Evolutionary conservation across 2,888 invertebrate species (phyloP).

Genomic region (Actias luna): DNA sequence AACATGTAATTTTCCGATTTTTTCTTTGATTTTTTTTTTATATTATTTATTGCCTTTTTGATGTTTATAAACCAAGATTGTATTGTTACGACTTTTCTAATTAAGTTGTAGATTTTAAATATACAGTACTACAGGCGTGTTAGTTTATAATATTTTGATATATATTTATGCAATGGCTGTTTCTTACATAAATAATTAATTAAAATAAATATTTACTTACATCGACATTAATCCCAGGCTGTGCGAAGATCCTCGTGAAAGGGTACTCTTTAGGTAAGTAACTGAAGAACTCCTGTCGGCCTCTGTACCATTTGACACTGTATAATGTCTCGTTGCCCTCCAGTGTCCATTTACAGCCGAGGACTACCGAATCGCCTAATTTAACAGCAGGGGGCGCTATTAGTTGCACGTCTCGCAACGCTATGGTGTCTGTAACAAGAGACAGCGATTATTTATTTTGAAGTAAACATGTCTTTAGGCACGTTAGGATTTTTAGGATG

Average conservation of each 20-base stretch:
- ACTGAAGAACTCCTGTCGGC: conserved; percentile 89
- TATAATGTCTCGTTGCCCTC: conserved; percentile 87
- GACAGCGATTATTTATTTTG: background rate
- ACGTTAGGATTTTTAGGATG: too few relatives aligned
- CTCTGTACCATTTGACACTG: conserved; percentile 92
- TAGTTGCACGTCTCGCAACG: conserved; percentile 85
- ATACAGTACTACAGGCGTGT: too few relatives aligned
- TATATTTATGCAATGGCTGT: too few relatives aligned
- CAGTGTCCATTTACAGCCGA: conserved; percentile 88
- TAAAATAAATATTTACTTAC: conserved; percentile 79
- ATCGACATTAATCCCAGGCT: conserved; percentile 85
- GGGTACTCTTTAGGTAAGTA: conserved; percentile 90
- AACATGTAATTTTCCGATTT: too few relatives aligned
- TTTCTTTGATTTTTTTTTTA: too few relatives aligned
- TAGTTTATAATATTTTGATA: too few relatives aligned
- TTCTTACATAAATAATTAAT: too few relatives aligned
- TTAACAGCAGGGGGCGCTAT: conserved; percentile 87
- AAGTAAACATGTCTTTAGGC: background rate
- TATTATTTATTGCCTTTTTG: too few relatives aligned
- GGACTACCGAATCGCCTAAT: conserved; percentile 86
- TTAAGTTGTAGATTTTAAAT: too few relatives aligned
- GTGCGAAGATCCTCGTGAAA: conserved; percentile 87
- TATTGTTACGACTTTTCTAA: too few relatives aligned
- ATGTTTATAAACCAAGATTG: too few relatives aligned
- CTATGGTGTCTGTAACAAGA: conserved; percentile 77